Evolutionary conservation across 1,140 invertebrate genomes (phyloP).

Genomic region (Caenorhabditis latens): DNA sequence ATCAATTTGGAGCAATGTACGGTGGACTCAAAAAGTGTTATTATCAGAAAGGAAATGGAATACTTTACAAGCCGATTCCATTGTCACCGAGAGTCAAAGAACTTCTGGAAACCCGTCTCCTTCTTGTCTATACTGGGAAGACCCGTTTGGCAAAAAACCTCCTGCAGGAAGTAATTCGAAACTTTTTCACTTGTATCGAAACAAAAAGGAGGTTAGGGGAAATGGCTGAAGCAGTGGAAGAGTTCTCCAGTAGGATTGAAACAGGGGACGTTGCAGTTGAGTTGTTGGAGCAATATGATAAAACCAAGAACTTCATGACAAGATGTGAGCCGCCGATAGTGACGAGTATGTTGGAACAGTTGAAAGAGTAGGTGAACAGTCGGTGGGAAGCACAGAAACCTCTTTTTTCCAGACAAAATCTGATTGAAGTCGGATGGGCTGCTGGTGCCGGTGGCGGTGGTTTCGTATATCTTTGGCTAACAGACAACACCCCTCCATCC

Average conservation of each 20-base stretch:
- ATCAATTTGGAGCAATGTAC: constrained; percentile 20
- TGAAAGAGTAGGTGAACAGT: neutral
- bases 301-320: constrained; percentile 20
- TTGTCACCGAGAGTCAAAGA: neutral
- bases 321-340: constrained; percentile 11
- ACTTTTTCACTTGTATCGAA: constrained; percentile 15
- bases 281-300: constrained; percentile 20
- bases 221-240: neutral
- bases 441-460: constrained; percentile 24
- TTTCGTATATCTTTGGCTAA: constrained; percentile 5
- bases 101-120: neutral
- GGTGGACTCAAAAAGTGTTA: constrained; percentile 19
- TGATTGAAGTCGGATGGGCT: constrained; percentile 23
- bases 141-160: constrained; percentile 14
- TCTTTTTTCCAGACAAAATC: neutral
- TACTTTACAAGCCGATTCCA: neutral
- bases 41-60: neutral
- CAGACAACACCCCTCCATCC: neutral
- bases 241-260: neutral
- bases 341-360: neutral
- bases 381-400: too few species aligned
- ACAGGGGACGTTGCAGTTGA: neutral
- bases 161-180: constrained; percentile 21
- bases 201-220: neutral
- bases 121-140: constrained; percentile 31